These are phyloP conservation scores for Gymnocephalus cernua DNA, from an alignment of 2,113 vertebrate genomes.

Conservation along the genomic window DNA sequence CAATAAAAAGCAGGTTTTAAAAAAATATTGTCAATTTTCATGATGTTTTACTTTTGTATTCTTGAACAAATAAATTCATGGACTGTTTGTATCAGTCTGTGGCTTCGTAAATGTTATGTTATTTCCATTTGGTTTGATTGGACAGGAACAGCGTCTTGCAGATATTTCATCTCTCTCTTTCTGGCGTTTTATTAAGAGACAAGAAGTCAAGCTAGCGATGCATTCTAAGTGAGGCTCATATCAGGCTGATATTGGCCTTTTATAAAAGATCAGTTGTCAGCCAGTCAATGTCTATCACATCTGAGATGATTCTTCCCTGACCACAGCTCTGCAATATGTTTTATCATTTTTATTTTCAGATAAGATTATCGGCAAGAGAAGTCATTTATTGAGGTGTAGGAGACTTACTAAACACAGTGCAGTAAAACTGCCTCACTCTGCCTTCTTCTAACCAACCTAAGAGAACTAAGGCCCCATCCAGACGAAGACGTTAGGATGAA, in stretches of 20 bases:
- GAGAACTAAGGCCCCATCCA: no score
- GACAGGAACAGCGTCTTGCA: background rate
- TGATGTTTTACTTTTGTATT: background rate
- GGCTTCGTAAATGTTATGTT: background rate
- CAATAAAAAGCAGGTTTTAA: background rate
- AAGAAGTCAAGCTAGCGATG: constrained; percentile 1
- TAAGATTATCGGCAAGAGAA: background rate
- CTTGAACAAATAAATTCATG: background rate
- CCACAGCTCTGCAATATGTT: background rate
- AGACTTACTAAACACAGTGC: background rate
- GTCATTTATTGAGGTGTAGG: background rate
- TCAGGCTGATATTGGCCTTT: background rate
- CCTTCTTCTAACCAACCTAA: no score
- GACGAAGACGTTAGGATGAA: no score
- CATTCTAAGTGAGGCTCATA: background rate
- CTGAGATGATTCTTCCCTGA: background rate
- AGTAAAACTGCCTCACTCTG: background rate
- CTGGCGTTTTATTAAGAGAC: constrained; percentile 1
- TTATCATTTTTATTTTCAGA: background rate
- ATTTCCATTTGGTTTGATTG: background rate
- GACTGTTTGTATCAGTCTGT: background rate
- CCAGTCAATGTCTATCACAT: background rate
- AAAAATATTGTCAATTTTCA: background rate
- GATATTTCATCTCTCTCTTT: background rate
- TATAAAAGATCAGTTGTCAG: background rate